Evolutionary conservation across 2,113 vertebrate genomes (phyloP).

Genomic region (Rissa tridactyla): DNA sequence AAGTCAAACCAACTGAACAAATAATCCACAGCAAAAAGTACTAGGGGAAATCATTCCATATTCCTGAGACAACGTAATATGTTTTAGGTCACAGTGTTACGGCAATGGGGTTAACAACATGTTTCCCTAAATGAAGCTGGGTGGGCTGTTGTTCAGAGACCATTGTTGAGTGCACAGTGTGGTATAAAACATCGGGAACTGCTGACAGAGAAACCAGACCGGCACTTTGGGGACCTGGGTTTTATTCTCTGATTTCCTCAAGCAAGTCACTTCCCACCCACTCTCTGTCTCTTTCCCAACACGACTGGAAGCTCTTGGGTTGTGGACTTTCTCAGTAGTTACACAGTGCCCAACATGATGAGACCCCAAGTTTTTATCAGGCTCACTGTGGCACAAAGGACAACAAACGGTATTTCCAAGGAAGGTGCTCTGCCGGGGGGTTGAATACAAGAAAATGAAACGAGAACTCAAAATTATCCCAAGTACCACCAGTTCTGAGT

Average conservation of each 20-base stretch:
- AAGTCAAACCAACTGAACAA: not conserved
- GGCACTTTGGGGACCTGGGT: not conserved
- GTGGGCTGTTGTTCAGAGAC: not conserved
- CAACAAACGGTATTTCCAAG: not conserved
- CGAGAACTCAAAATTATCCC: not conserved
- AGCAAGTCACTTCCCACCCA: not conserved
- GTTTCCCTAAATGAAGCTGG: not conserved
- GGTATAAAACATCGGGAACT: not conserved
- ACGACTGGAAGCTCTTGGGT: not conserved
- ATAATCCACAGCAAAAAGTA: not conserved
- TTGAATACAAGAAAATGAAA: not conserved
- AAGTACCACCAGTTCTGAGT: not conserved
- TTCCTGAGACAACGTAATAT: not conserved
- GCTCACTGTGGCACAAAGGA: not conserved
- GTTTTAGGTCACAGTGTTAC: not conserved
- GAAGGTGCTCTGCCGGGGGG: not conserved
- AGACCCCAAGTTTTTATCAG: not conserved
- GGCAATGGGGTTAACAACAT: not conserved
- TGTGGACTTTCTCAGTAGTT: not conserved
- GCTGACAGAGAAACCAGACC: not conserved
- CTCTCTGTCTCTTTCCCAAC: not conserved
- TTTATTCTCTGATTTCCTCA: not conserved
- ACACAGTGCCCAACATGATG: not conserved
- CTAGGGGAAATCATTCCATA: not conserved
- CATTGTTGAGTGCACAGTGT: fast-evolving